Evolutionary conservation across 2,797 vertebrate species (phyloP).

Genomic region (Hemitrygon akajei): DNA sequence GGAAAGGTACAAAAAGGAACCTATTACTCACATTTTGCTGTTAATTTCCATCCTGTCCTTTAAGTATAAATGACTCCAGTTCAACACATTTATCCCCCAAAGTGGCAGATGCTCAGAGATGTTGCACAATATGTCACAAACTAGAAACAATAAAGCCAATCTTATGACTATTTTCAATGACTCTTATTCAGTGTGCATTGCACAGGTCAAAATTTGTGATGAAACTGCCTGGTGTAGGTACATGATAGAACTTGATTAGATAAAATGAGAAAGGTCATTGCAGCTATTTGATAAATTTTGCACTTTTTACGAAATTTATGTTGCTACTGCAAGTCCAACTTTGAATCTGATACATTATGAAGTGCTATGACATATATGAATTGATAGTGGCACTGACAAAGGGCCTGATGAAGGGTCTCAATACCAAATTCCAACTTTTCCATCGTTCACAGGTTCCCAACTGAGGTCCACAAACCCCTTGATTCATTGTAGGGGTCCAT

Average conservation of each 20-base stretch:
- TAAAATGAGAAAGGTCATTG: neutral
- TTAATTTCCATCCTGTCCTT: constrained; percentile 48
- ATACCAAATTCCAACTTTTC: too few species aligned
- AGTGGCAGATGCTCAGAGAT: constrained; percentile 44
- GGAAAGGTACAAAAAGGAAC: constrained; percentile 43
- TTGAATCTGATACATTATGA: neutral
- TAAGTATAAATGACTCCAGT: constrained; percentile 43
- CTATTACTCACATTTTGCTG: constrained; percentile 48
- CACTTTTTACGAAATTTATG: neutral
- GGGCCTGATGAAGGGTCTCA: too few species aligned
- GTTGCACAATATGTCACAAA: constrained; percentile 44
- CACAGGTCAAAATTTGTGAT: neutral
- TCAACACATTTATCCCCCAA: constrained; percentile 39
- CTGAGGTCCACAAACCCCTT: too few species aligned
- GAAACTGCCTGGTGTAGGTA: neutral
- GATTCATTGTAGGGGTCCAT: too few species aligned
- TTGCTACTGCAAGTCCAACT: neutral
- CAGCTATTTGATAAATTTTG: neutral
- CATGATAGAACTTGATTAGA: neutral
- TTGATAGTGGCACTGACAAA: too few species aligned
- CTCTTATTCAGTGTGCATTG: neutral
- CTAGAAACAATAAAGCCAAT: constrained; percentile 32
- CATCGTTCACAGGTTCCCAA: too few species aligned
- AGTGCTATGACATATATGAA: neutral
- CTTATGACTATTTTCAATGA: neutral